Evolutionary conservation across 2,113 vertebrate genomes (phyloP).

Genomic region (Syngnathus typhle): DNA sequence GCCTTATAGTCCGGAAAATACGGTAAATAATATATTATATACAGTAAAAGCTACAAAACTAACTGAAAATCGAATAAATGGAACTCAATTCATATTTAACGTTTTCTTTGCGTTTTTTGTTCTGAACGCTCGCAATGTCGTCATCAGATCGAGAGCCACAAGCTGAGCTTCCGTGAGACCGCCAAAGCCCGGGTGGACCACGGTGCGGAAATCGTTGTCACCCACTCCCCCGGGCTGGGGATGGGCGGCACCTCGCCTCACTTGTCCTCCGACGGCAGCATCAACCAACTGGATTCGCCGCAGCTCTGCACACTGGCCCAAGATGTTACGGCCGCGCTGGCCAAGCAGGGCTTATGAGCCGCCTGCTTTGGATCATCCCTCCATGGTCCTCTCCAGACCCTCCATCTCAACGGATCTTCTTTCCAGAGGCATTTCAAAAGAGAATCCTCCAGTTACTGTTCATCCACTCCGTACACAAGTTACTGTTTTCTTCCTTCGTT

Average conservation of each 20-base stretch:
- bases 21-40: too few species aligned
- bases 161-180: conserved; percentile 84
- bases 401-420: conserved; percentile 10
- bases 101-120: background rate
- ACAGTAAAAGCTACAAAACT: too few species aligned
- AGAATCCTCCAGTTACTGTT: conserved; percentile 12
- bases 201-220: conserved; percentile 88
- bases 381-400: background rate
- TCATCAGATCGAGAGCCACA: conserved; percentile 91
- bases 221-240: conserved; percentile 77
- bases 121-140: background rate
- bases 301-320: conserved; percentile 90
- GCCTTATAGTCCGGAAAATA: too few species aligned
- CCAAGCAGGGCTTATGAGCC: conserved; percentile 92
- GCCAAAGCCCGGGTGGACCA: conserved; percentile 93
- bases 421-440: conserved; percentile 14
- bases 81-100: too few species aligned
- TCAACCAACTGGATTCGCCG: conserved; percentile 86
- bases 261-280: conserved; percentile 85
- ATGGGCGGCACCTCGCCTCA: conserved; percentile 82
- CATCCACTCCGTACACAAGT: conserved; percentile 8
- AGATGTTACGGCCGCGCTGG: conserved; percentile 89
- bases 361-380: background rate
- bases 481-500: conserved; percentile 8
- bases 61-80: background rate